These are phyloP conservation scores for Conistra vaccinii DNA, from an alignment of 2,888 invertebrate species.

Conservation along the genomic window DNA sequence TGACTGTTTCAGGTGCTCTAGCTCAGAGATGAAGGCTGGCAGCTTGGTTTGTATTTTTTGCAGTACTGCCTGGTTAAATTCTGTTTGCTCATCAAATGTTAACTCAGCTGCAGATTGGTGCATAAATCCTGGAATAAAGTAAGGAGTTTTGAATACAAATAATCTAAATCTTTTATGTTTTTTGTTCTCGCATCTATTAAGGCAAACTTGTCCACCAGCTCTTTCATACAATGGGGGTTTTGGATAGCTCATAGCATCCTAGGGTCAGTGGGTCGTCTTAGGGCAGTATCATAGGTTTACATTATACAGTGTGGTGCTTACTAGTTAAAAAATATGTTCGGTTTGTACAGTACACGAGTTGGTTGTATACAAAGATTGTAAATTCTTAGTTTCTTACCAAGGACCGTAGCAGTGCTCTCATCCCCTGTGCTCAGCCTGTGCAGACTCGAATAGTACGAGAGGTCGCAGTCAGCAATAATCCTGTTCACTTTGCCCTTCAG, in stretches of 20 bases:
- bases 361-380: not conserved
- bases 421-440: constrained; percentile 84
- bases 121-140: constrained; percentile 80
- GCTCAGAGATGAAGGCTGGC: constrained; percentile 77
- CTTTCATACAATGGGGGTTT: not conserved
- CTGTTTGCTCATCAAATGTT: constrained; percentile 85
- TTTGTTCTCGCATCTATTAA: not conserved
- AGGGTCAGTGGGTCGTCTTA: too few species aligned
- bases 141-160: not conserved
- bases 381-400: constrained; percentile 76
- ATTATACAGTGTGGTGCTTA: not conserved
- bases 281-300: not conserved
- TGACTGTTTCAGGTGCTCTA: constrained; percentile 76
- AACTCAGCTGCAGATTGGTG: constrained; percentile 81
- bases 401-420: constrained; percentile 83
- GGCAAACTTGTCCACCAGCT: not conserved
- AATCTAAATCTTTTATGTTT: not conserved
- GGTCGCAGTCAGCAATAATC: constrained; percentile 84
- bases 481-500: constrained; percentile 82
- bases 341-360: not conserved
- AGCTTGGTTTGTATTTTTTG: constrained; percentile 82
- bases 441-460: constrained; percentile 83
- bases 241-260: not conserved
- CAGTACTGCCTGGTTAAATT: constrained; percentile 84
- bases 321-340: not conserved